Base-by-base conservation (phyloP, 1,140 invertebrate species). In the Drosophila takahashii region DNA sequence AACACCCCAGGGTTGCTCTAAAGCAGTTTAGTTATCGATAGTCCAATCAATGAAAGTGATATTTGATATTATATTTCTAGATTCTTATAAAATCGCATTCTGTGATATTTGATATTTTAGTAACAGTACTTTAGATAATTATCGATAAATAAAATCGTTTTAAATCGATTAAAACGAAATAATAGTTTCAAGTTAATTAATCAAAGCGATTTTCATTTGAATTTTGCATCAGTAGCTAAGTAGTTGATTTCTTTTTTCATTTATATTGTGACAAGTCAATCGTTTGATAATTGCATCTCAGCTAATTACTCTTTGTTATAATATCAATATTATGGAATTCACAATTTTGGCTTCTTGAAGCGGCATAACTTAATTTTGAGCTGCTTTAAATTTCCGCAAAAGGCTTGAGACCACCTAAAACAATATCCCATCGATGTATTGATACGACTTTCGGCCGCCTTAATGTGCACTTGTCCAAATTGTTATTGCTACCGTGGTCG, bases 401-500 rank as follows among this genome's bases (percentile, higher is more conserved):
- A 18, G 26, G 32, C 8, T 5, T 29, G 22, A 37, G 18, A 13
- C 53, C 51, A n/a, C 27, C 59, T 32, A 22, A 59, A 15, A 59
- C 26, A 58, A 39, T 58, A 58, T 61, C 34, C 29, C 59, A 57
- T 58, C 10, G 51, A 41, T 27, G 27, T 59, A 62, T 62, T 62
- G 59, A 62, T 62, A 41, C 53, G 59, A 58, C 59, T 26, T 47
- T 18, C 39, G 4, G 27, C 26, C 9, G 44, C 32, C 58, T 50
- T 22, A 62, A 62, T 66, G 37, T 41, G 22, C 53, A 7, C 13
- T 22, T 22, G 37, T 67, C 18, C 18, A 29, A 65, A 65, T n/a
- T 66, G 37, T 42, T 51, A 41, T 50, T 67, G 60, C 59, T 66
- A 48, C 34, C 61, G n/a, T 65, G 29, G 45, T 50, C 58, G 73